phyloP scores from a whole-genome alignment of 2,113 vertebrate species.

The Ictalurus furcatus region DNA sequence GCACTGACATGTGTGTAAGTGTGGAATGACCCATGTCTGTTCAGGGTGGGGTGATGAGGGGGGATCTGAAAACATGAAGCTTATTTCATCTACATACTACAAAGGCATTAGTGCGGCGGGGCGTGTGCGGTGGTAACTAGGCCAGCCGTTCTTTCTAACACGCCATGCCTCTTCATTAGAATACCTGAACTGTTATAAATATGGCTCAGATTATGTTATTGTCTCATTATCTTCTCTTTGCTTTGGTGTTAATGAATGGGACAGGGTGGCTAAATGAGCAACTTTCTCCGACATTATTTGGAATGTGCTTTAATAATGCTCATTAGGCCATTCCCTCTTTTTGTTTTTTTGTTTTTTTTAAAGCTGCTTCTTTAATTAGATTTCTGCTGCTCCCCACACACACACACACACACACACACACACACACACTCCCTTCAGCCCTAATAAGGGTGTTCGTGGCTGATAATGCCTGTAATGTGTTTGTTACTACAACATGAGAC shows the following conservation, averaged over 20 bases:
- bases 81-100: conserved; percentile 70
- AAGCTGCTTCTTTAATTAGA: conserved; percentile 68
- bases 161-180: conserved; percentile 63
- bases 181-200: conserved; percentile 66
- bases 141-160: conserved; percentile 54
- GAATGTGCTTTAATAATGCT: conserved; percentile 71
- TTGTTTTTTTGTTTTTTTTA: conserved; percentile 63
- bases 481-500: conserved; percentile 71
- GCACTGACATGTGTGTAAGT: conserved; percentile 71
- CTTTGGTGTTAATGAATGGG: conserved; percentile 69
- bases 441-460: conserved; percentile 63
- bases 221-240: conserved; percentile 73
- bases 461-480: conserved; percentile 74
- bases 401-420: neutral
- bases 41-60: conserved; percentile 32
- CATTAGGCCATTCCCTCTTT: conserved; percentile 67
- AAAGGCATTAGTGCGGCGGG: conserved; percentile 61
- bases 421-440: conserved; percentile 29
- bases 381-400: conserved; percentile 36
- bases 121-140: conserved; percentile 59
- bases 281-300: conserved; percentile 69
- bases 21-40: conserved; percentile 69
- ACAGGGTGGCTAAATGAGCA: conserved; percentile 68
- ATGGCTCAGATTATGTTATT: conserved; percentile 63
- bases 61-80: conserved; percentile 57